Conservation (phyloP, 2,888 invertebrate species). For the Myathropa florea region DNA sequence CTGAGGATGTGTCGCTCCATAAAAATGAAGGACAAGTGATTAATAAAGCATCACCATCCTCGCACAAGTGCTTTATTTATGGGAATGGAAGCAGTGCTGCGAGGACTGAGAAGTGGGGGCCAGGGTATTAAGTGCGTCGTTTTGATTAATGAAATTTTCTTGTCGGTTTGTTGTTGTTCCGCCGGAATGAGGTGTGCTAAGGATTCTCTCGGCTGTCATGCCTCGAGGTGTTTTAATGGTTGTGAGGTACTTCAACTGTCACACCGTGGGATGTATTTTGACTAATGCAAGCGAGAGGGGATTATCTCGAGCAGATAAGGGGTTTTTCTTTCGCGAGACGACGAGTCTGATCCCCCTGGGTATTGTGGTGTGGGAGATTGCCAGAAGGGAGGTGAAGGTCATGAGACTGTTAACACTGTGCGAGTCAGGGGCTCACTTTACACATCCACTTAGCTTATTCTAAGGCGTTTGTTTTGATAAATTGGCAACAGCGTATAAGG, state of each 20-base stretch:
- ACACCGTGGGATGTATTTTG: not conserved
- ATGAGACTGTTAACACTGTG: too few species aligned
- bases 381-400: too few species aligned
- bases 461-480: not conserved
- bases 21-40: slow-evolving; percentile 44
- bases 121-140: slow-evolving; percentile 12
- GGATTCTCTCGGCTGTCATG: not conserved
- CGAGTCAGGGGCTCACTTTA: not conserved
- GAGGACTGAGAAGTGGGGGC: not conserved
- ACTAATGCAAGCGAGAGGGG: not conserved
- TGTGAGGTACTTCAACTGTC: not conserved
- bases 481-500: not conserved
- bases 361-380: too few species aligned
- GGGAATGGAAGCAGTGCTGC: not conserved
- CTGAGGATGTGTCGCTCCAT: slow-evolving; percentile 12
- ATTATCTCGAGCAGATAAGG: not conserved
- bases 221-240: not conserved
- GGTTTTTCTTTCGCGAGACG: not conserved
- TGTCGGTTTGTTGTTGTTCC: not conserved
- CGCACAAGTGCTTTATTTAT: slow-evolving; percentile 7
- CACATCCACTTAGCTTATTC: not conserved
- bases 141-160: slow-evolving; percentile 26
- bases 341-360: not conserved
- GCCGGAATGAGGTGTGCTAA: not conserved
- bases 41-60: slow-evolving; percentile 41